A percentile compares a stretch with the other conserved stretches of the same genome.
Evolutionary conservation across 2,797 vertebrate genomes (phyloP).

Genomic region (Poecilia wingei): DNA sequence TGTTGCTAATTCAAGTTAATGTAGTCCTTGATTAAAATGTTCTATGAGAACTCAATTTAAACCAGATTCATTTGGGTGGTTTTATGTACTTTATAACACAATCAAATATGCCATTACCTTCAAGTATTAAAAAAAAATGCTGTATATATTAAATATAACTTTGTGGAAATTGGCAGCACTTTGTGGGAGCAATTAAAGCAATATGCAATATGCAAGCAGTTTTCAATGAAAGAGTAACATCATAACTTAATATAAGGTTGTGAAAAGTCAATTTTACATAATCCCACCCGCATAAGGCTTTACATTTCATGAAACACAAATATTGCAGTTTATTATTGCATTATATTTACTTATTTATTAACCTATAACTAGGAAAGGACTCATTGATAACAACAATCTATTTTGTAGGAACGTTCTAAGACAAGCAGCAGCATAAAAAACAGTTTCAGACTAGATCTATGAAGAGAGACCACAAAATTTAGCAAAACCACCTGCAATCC

Average conservation of each 20-base stretch:
- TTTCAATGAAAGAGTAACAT: no score
- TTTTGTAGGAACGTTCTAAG: neutral
- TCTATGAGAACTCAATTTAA: neutral
- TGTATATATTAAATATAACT: no score
- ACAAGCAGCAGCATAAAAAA: neutral
- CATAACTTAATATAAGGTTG: no score
- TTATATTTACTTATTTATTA: neutral
- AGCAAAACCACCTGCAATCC: neutral
- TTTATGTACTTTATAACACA: no score
- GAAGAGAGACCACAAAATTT: neutral
- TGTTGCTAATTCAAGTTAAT: neutral
- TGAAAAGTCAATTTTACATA: no score
- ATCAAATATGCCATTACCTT: no score
- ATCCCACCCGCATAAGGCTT: neutral
- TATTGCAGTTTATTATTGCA: neutral
- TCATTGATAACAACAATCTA: neutral
- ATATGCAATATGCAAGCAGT: no score
- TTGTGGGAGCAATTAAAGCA: no score
- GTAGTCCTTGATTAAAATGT: slow-evolving; percentile 2
- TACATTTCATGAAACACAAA: no score
- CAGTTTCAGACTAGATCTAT: no score
- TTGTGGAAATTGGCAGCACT: no score
- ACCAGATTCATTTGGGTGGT: neutral
- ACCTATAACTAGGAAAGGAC: neutral
- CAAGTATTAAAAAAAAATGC: no score